phyloP scores from a whole-genome alignment of 1,140 invertebrate genomes.

The Hestina assimilis region DNA sequence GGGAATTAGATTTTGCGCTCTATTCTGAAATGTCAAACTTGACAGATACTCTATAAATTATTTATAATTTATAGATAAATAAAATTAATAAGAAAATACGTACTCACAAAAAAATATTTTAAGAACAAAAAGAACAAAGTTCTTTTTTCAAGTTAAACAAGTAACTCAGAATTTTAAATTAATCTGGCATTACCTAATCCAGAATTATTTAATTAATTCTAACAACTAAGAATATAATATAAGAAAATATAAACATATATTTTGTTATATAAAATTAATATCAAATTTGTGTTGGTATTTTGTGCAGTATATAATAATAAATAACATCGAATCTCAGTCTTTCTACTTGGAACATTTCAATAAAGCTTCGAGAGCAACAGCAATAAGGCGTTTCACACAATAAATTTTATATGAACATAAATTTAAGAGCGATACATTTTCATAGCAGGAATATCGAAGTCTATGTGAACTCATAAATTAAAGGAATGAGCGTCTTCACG shows the following conservation, averaged over 20 bases:
- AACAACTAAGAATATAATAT: no score
- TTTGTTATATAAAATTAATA: neutral
- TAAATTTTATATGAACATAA: slow-evolving; percentile 34
- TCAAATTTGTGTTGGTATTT: neutral
- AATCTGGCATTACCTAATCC: no score
- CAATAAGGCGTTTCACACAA: slow-evolving; percentile 32
- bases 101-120: no score
- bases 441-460: slow-evolving; percentile 29
- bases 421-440: slow-evolving; percentile 33
- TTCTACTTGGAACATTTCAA: slow-evolving; percentile 26
- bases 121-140: no score
- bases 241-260: no score
- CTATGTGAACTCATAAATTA: slow-evolving; percentile 43
- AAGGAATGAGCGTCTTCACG: slow-evolving; percentile 52
- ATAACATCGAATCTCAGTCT: slow-evolving; percentile 16
- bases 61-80: neutral
- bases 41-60: slow-evolving; percentile 23
- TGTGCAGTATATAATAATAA: slow-evolving; percentile 9
- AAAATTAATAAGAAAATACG: no score
- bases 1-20: slow-evolving; percentile 49
- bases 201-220: no score
- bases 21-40: slow-evolving; percentile 37
- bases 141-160: no score
- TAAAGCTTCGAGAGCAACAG: slow-evolving; percentile 24
- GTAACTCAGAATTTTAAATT: no score